phyloP scores from a whole-genome alignment of 2,797 vertebrate species.

The Decapterus maruadsi region DNA sequence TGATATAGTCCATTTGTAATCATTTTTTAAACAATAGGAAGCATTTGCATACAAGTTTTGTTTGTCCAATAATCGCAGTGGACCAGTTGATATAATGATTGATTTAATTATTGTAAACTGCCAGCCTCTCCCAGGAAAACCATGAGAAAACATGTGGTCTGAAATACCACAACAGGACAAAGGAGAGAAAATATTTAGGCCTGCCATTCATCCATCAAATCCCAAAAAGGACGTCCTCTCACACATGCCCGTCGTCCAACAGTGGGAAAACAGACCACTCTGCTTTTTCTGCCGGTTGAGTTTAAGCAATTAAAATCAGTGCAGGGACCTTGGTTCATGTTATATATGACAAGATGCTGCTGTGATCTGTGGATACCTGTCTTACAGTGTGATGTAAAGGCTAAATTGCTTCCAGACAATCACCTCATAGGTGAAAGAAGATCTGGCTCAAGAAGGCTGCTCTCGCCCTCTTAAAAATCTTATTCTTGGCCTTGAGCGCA shows the following conservation, averaged over 20 bases:
- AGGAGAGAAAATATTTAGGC: slow-evolving; percentile 43
- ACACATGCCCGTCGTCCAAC: slow-evolving; percentile 47
- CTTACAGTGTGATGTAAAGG: slow-evolving; percentile 64
- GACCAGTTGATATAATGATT: slow-evolving; percentile 40
- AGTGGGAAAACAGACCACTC: slow-evolving; percentile 44
- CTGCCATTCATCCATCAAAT: slow-evolving; percentile 66
- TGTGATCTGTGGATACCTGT: slow-evolving; percentile 65
- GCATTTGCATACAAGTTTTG: slow-evolving; percentile 18
- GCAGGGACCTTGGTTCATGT: slow-evolving; percentile 43
- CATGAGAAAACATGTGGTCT: slow-evolving; percentile 64
- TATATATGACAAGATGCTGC: slow-evolving; percentile 46
- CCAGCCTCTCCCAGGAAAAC: slow-evolving; percentile 38
- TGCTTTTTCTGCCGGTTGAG: slow-evolving; percentile 52
- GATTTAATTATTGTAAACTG: slow-evolving; percentile 50
- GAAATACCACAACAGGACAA: slow-evolving; percentile 61
- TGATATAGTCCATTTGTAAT: slow-evolving; percentile 8
- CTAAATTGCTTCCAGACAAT: slow-evolving; percentile 76
- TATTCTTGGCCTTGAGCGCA: slow-evolving; percentile 62
- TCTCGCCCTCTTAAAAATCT: slow-evolving; percentile 58
- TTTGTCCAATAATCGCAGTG: slow-evolving; percentile 38
- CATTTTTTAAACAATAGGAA: slow-evolving; percentile 6
- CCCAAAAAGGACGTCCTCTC: slow-evolving; percentile 41
- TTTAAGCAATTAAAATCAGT: slow-evolving; percentile 52
- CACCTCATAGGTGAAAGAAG: slow-evolving; percentile 65
- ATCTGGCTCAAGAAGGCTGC: slow-evolving; percentile 49